Conservation (phyloP, 1,140 invertebrate species). For the Leptonema lineaticorne region DNA sequence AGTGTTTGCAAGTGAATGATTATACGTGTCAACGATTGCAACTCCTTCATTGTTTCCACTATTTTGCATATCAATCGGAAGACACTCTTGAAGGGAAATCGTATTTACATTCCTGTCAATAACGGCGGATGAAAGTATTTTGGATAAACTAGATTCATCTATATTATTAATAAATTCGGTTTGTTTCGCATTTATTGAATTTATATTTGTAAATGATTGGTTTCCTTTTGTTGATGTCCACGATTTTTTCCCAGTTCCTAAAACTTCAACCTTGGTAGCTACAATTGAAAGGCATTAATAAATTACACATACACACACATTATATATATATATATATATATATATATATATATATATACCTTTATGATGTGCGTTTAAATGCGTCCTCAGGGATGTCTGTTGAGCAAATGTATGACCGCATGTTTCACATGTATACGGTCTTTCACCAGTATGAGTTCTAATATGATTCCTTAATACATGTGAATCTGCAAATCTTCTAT, state of each 20-base stretch:
- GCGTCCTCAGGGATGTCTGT: conserved; percentile 59
- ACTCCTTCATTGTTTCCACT: not conserved
- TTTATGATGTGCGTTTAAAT: conserved; percentile 51
- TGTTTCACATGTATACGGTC: conserved; percentile 54
- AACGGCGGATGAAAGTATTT: not conserved
- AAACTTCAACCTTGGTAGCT: not conserved
- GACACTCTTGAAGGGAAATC: conserved; percentile 12
- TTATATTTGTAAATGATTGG: not conserved
- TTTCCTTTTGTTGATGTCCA: conserved; percentile 9
- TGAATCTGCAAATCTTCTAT: conserved; percentile 30
- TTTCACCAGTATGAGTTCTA: conserved; percentile 49
- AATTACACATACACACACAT: too few relatives aligned
- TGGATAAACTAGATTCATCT: conserved; percentile 1
- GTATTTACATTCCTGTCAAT: not conserved
- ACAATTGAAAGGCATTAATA: not conserved
- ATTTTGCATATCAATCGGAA: not conserved
- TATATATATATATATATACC: conserved; percentile 13
- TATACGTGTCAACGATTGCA: not conserved
- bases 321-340: not conserved
- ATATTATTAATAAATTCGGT: not conserved
- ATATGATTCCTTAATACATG: conserved; percentile 31
- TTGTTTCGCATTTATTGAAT: not conserved
- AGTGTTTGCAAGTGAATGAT: not conserved
- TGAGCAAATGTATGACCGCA: conserved; percentile 59
- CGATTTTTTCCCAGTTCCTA: not conserved